These are phyloP conservation scores for Glareola pratincola DNA, from an alignment of 2,113 vertebrate genomes.

Conservation along the genomic window DNA sequence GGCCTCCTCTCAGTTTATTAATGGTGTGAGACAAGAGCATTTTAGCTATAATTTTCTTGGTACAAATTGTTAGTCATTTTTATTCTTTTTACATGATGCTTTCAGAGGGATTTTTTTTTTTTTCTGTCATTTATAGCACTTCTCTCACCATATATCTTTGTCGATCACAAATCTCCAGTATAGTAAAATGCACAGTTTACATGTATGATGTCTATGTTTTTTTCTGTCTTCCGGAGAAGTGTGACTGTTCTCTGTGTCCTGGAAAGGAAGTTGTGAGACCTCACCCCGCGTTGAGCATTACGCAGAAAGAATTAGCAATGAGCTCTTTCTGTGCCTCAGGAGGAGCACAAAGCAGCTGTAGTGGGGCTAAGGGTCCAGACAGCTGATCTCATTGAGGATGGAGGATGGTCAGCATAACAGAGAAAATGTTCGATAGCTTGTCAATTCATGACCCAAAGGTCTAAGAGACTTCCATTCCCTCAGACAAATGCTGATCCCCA, in stretches of 20 bases:
- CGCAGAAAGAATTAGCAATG: neutral
- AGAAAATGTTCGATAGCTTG: constrained; percentile 44
- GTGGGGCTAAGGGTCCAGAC: constrained; percentile 10
- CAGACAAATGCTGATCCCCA: constrained; percentile 7
- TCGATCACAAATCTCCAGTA: neutral
- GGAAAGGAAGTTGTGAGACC: neutral
- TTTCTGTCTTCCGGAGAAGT: neutral
- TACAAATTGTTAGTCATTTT: neutral
- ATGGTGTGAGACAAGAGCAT: rapidly evolving
- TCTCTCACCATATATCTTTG: neutral
- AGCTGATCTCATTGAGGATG: constrained; percentile 22
- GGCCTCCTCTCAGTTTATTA: neutral
- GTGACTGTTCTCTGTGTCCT: neutral
- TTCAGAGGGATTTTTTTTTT: neutral
- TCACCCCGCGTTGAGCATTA: neutral
- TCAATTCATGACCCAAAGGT: constrained; percentile 43
- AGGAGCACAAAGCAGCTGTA: constrained; percentile 24
- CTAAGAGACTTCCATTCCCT: constrained; percentile 38
- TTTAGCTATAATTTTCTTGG: neutral
- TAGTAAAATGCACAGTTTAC: neutral
- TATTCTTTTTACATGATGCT: neutral
- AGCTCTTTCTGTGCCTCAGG: constrained; percentile 2
- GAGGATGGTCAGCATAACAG: neutral
- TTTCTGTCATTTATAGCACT: neutral
- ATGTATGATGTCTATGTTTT: neutral